Conservation (phyloP, 2,113 vertebrate genomes). For the Tragelaphus buxtoni region DNA sequence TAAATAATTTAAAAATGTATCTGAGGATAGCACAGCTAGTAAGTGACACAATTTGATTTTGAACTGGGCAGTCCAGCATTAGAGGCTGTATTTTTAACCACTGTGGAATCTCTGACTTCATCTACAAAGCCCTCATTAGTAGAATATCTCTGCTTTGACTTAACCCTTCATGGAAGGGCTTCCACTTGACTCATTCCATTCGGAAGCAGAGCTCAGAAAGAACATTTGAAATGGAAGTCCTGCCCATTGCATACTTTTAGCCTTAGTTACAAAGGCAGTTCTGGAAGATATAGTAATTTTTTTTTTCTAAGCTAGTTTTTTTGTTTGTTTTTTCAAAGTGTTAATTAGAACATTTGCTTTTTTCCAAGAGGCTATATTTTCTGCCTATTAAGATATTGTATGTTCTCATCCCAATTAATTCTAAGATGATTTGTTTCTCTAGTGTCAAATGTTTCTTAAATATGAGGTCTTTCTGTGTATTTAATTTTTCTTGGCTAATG, state of each 20-base stretch:
- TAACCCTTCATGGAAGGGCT: not conserved
- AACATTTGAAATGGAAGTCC: not conserved
- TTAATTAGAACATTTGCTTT: constrained; percentile 20
- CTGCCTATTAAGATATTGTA: constrained; percentile 16
- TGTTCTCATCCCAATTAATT: constrained; percentile 24
- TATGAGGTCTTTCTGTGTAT: constrained; percentile 14
- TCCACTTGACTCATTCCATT: not conserved
- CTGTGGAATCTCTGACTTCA: not conserved
- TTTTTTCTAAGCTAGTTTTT: not conserved
- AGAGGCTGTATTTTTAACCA: not conserved
- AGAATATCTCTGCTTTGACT: not conserved
- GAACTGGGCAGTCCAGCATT: not conserved
- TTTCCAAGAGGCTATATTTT: constrained; percentile 9
- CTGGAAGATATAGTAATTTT: not conserved
- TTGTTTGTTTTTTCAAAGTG: not conserved
- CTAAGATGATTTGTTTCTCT: constrained; percentile 55
- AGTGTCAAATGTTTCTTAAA: constrained; percentile 42
- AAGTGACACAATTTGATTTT: not conserved
- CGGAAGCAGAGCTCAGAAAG: not conserved
- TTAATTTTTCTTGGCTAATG: constrained; percentile 68
- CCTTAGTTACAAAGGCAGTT: not conserved
- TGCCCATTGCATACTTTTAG: not conserved
- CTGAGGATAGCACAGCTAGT: not conserved
- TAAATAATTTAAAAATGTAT: not conserved
- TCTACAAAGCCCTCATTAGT: not conserved